Base-by-base conservation (phyloP, 30 jellyfish, hydroid and myxozoan genomes). In the Mastigias papua region DNA sequence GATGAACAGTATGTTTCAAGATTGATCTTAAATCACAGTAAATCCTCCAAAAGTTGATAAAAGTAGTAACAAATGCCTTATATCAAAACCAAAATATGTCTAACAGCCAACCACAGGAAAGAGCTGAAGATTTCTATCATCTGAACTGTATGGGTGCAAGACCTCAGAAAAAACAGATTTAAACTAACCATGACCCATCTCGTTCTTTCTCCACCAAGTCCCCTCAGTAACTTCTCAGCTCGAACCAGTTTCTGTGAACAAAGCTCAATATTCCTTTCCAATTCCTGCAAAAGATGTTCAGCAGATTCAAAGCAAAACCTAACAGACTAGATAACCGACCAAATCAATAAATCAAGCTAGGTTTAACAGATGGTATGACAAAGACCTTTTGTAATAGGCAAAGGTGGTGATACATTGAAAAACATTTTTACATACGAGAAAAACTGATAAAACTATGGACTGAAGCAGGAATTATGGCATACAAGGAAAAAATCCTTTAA, bases 171-270 rank as follows among this genome's bases (percentile, higher is more conserved):
- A 4, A 54, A 74, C 0, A 27, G 31, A 54, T 21, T 54, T 63
- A 17, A 27, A 67, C 89, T 25, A 57, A 86, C 95, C 95, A 65
- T 73, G 33, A 86, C 87, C 96, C 96, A 88, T 54, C 96, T 54
- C 33, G 88, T 88, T 48, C 86, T 50, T 57, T 88, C 96, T 10
- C 96, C 96, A 3, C 96, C 96, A 49, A 88, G 91, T 0, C 96
- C 96, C 20, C 63, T 23, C 10, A 88, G 69, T 4, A 88, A 88
- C 81, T 88, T 88, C 62, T 88, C 96, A 17, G 96, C 96, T 26
- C 96, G 81, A 35, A 66, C 88, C 31, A 88, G 80, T 27, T 88
- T 88, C 60, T 77, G 86, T 3, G 96, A 88, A 74, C 96, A 88
- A 25, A 88, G 91, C 10, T 88, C 90, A 69, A 88, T 88, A 50